Evolutionary conservation across 2,888 invertebrate species (phyloP).

Genomic region (Epistrophe grossulariae): DNA sequence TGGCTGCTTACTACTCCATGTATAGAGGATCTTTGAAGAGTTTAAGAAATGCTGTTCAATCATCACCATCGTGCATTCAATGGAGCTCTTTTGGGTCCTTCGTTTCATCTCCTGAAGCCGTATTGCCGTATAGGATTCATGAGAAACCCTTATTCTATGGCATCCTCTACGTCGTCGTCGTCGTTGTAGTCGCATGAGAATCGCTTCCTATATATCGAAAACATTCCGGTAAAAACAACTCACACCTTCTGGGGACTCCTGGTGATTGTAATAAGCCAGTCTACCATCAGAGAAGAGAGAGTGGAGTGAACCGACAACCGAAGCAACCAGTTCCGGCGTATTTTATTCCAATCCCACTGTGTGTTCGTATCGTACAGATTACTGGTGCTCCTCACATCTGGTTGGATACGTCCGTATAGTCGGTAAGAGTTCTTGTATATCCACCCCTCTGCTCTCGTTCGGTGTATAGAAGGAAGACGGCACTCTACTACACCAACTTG

Average conservation of each 20-base stretch:
- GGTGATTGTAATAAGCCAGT: constrained; percentile 67
- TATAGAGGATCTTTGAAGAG: constrained; percentile 51
- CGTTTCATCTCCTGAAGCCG: constrained; percentile 34
- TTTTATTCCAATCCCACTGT: constrained; percentile 68
- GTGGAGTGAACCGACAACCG: constrained; percentile 27
- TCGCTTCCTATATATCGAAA: constrained; percentile 57
- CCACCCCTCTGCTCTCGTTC: constrained; percentile 42
- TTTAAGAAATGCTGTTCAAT: constrained; percentile 69
- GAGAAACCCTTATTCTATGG: constrained; percentile 21
- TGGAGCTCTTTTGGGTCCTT: constrained; percentile 37
- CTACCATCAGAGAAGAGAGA: constrained; percentile 28
- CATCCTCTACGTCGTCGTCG: neutral
- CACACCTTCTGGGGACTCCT: constrained; percentile 60
- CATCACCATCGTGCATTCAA: constrained; percentile 68
- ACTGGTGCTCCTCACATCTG: constrained; percentile 61
- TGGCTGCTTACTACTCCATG: neutral
- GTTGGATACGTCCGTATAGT: constrained; percentile 49
- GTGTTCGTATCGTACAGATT: constrained; percentile 40
- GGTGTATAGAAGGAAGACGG: constrained; percentile 28
- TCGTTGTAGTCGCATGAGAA: constrained; percentile 27
- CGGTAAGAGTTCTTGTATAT: constrained; percentile 45
- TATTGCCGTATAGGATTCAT: constrained; percentile 26
- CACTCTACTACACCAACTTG: constrained; percentile 46
- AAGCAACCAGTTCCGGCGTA: constrained; percentile 68
- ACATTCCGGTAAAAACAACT: constrained; percentile 41